Base-by-base conservation (phyloP, 2,113 vertebrate species). In the Neotragus pygmaeus region DNA sequence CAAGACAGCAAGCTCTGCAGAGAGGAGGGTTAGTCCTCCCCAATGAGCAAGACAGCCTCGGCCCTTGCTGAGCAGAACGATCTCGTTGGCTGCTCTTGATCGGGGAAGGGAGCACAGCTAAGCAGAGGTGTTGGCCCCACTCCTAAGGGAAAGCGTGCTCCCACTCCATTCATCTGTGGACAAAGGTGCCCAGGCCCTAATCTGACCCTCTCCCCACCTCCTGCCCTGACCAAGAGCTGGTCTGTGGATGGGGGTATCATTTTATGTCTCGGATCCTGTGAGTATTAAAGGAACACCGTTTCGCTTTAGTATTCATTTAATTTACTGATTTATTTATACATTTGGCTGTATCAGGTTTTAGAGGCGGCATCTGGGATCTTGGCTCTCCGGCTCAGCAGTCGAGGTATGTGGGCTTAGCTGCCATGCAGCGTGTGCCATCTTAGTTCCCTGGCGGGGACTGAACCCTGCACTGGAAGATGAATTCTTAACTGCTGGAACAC, bases 141-240 rank as follows among this genome's bases (percentile, higher is more conserved):
- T 49, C 39, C 64, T 3, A 13, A 64, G 66, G 49, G 39, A 14
- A 73, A 7, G 9, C 0, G 0, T 6, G 62, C 23, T 25, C 17
- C 43, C 11, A 23, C 3, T 5, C 17, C 17, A 62, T 6, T 70
- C 70, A n/a, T 30, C 30, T 80, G 82, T 30, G n/a, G n/a, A 55
- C 12, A 1, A 2, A 28, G 47, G 25, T n/a, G 45, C 55, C 7
- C 47, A 27, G 17, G 7, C 39, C 28, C 39, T 39, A 75, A 82
- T 25, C 45, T 23, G 73, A n/a, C n/a, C 30, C 60, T 51, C 36
- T 21, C 16, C 36, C 25, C 23, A 11, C 3, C 28, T 60, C 51
- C 49, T 80, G 73, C 13, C 57, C 62, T 12, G 23, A 19, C 25
- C 23, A 43, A 5, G 7, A 60, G 80, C 64, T 30, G 23, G 39